Evolutionary conservation across 2,888 invertebrate species (phyloP).

Genomic region (Nesidiocoris tenuis): DNA sequence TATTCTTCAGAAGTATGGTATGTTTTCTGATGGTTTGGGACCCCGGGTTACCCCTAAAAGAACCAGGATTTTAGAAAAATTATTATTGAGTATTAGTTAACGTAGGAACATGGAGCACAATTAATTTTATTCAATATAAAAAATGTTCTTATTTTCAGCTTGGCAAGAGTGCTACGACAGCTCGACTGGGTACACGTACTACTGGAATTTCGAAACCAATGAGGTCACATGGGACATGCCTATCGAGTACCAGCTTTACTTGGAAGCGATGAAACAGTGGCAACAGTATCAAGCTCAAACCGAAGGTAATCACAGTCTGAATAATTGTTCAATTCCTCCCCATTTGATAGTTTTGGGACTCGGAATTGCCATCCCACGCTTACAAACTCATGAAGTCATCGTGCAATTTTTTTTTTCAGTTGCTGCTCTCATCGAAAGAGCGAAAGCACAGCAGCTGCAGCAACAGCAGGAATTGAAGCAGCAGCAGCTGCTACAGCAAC

Average conservation of each 20-base stretch:
- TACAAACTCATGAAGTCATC: no score
- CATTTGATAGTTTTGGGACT: no score
- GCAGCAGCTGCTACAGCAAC: conserved; percentile 38
- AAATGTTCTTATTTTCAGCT: no score
- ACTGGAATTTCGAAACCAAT: conserved; percentile 65
- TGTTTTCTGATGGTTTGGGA: no score
- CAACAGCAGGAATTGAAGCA: conserved; percentile 45
- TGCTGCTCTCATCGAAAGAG: conserved; percentile 45
- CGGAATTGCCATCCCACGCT: no score
- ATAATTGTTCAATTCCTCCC: no score
- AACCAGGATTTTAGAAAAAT: no score
- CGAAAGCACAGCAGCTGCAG: conserved; percentile 41
- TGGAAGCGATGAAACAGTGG: conserved; percentile 50
- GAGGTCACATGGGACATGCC: conserved; percentile 67
- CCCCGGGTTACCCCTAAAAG: no score
- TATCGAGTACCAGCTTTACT: conserved; percentile 55
- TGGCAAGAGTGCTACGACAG: conserved; percentile 69
- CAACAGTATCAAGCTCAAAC: conserved; percentile 48
- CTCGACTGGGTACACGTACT: conserved; percentile 63
- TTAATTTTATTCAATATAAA: no score
- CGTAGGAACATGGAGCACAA: no score
- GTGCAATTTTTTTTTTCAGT: conserved; percentile 39
- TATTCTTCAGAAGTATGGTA: no score
- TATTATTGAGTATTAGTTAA: no score
- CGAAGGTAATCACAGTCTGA: conserved; percentile 40